Base-by-base conservation (phyloP, 2,888 invertebrate species). In the Pseudococcus viburni region DNA sequence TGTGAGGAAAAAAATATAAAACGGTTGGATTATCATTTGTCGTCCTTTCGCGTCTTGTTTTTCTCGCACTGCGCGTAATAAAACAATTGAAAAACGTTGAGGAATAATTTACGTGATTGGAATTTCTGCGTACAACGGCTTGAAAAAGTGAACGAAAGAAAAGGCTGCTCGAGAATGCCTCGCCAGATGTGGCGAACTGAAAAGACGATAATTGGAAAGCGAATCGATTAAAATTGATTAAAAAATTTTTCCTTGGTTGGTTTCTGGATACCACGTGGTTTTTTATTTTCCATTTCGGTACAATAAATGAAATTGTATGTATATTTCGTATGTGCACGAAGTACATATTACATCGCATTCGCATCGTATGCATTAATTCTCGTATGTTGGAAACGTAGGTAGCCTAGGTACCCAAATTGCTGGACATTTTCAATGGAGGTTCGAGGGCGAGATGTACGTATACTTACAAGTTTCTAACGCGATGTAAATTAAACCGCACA, bases 211-310 rank as follows among this genome's bases (percentile, higher is more conserved):
- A 73, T 73, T 73, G 68, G 33, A 73, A 73, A 22, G 68, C 68
- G 33, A 73, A 73, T 73, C 68, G 68, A 73, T 73, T 73, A 73
- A 73, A 73, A 73, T 73, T 73, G 68, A 73, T 73, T 73, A 73
- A 73, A 73, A 73, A 73, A 33, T 33, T 73, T 12, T 73, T 33
- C 68, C 33, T 33, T 12, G 26, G 15, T 33, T 33, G 26, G 26
- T 33, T 33, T 33, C 26, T 33, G 7, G 19, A 19, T 19, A 19
- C 19, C 59, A 59, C 59, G 59, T 59, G 59, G 6, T 59, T 59
- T 55, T 12, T 55, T 19, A n/a, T 59, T 19, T 59, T 33, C 26
- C 3, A 33, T 33, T 33, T 33, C 26, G 26, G 26, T 33, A 33
- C 26, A 33, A 33, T 33, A 33, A 33, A 33, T 33, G 26, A 33